phyloP scores from a whole-genome alignment of 2,113 vertebrate species.

The Saguinus midas region DNA sequence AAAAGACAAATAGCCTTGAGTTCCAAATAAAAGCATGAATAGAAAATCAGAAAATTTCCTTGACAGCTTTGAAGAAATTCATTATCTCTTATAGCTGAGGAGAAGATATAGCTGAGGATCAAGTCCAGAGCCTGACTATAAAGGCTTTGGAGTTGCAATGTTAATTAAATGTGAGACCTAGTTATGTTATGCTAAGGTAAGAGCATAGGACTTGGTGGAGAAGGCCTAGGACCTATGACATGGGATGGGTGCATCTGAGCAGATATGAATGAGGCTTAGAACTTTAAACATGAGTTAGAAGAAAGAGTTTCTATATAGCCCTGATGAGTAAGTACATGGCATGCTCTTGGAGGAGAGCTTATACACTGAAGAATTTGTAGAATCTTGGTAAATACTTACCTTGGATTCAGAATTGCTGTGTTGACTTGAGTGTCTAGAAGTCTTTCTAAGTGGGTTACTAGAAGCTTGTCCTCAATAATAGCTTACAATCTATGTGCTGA shows the following conservation, averaged over 20 bases:
- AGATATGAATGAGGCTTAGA: not conserved
- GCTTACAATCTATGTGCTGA: not conserved
- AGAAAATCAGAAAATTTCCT: constrained; percentile 15
- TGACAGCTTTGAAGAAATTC: not conserved
- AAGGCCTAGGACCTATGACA: not conserved
- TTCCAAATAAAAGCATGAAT: not conserved
- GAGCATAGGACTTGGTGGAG: not conserved
- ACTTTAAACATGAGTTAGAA: not conserved
- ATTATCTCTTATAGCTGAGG: not conserved
- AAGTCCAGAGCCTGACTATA: not conserved
- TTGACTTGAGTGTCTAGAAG: not conserved
- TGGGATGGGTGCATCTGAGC: not conserved
- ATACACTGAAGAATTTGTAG: not conserved
- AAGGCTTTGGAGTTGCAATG: not conserved
- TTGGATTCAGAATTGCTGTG: not conserved
- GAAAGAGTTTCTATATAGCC: not conserved
- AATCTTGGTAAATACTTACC: constrained; percentile 28
- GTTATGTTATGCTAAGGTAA: not conserved
- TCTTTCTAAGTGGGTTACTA: not conserved
- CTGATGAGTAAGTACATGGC: not conserved
- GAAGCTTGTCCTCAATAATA: not conserved
- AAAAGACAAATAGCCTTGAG: not conserved
- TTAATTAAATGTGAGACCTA: not conserved
- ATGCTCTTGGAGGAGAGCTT: not conserved
- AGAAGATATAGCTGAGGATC: not conserved